Evolutionary conservation across 2,113 vertebrate genomes (phyloP).

Genomic region (Corythoichthys haematopterus): DNA sequence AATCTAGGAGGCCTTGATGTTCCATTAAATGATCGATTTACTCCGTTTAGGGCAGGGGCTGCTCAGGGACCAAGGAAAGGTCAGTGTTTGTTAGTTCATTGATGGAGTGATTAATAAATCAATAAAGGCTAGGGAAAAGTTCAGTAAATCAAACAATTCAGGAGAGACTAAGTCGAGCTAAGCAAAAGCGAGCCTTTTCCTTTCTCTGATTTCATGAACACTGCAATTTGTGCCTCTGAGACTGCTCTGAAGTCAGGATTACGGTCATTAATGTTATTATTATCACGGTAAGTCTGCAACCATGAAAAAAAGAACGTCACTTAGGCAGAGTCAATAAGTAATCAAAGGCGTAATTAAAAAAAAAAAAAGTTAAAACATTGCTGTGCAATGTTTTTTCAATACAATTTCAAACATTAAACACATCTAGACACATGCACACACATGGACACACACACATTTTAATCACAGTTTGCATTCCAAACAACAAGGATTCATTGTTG

Average conservation of each 20-base stretch:
- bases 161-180: conserved; percentile 18
- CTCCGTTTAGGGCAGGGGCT: conserved; percentile 48
- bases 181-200: conserved; percentile 6
- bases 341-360: not conserved
- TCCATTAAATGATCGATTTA: conserved; percentile 96
- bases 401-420: too few species aligned
- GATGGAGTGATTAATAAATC: conserved; percentile 96
- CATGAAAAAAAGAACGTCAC: not conserved
- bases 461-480: too few species aligned
- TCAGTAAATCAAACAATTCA: conserved; percentile 35
- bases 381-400: too few species aligned
- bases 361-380: too few species aligned
- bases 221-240: not conserved
- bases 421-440: too few species aligned
- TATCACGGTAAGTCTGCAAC: not conserved
- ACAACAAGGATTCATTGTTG: too few species aligned
- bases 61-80: conserved; percentile 81
- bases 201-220: not conserved
- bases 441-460: too few species aligned
- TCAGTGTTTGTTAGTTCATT: conserved; percentile 97
- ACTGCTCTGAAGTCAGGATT: not conserved
- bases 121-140: conserved; percentile 77
- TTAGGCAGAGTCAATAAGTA: not conserved
- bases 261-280: not conserved
- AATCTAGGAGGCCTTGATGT: conserved; percentile 85